Conservation (phyloP, 2,113 vertebrate genomes). For the Sapayoa aenigma region DNA sequence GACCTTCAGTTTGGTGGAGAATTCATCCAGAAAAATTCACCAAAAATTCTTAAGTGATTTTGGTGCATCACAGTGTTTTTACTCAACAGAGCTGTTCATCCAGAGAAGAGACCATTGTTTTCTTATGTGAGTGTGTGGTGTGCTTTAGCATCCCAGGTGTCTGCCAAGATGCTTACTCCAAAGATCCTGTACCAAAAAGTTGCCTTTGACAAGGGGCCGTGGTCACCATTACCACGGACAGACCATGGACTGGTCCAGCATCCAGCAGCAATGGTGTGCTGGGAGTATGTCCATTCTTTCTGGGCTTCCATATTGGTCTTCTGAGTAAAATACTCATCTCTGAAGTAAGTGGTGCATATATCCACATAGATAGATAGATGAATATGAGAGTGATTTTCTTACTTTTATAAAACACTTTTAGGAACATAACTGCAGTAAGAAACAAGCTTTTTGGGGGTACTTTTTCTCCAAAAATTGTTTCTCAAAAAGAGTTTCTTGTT, state of each 20-base stretch:
- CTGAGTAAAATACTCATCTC: not conserved
- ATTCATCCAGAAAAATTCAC: not conserved
- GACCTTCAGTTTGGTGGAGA: not conserved
- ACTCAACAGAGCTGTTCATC: not conserved
- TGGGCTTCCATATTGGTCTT: not conserved
- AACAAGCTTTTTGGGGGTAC: not conserved
- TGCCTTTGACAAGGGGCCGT: conserved; percentile 3
- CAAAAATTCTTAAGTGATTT: not conserved
- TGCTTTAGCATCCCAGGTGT: not conserved
- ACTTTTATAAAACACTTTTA: conserved; percentile 45
- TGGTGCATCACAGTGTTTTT: not conserved
- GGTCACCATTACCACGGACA: not conserved
- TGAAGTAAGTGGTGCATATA: not conserved
- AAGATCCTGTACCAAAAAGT: conserved; percentile 53
- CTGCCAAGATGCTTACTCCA: conserved; percentile 13
- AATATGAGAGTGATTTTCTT: conserved; percentile 34
- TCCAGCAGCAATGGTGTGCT: not conserved
- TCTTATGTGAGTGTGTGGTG: not conserved
- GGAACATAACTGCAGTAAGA: not conserved
- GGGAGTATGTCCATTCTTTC: not conserved
- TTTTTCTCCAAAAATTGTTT: not conserved
- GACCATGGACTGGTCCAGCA: not conserved
- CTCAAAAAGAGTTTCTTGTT: conserved; percentile 30
- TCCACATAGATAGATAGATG: not conserved
- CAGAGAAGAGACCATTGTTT: not conserved